A percentile compares a stretch with the other conserved stretches of the same genome.
Evolutionary conservation across 2,888 invertebrate species (phyloP).

Genomic region (Agrenia bidenticulata): DNA sequence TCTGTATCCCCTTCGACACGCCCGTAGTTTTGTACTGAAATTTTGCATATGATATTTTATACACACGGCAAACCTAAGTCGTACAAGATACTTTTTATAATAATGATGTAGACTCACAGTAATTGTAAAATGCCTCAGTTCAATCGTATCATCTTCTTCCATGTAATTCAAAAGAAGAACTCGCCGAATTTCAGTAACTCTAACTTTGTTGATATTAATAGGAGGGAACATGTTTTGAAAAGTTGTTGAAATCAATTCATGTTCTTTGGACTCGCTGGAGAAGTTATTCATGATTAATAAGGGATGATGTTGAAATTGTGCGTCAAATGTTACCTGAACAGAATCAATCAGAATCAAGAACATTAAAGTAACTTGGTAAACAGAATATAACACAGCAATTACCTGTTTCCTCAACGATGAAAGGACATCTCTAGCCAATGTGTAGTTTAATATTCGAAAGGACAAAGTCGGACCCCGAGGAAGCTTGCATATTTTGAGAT

Average conservation of each 20-base stretch:
- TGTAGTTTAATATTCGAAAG: slow-evolving; percentile 80
- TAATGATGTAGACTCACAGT: slow-evolving; percentile 57
- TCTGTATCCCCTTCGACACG: slow-evolving; percentile 85
- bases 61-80: too few species aligned
- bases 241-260: slow-evolving; percentile 80
- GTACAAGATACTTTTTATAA: neutral
- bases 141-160: slow-evolving; percentile 76
- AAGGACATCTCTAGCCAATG: slow-evolving; percentile 80
- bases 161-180: slow-evolving; percentile 91
- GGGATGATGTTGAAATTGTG: slow-evolving; percentile 84
- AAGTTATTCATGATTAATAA: slow-evolving; percentile 88
- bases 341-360: neutral
- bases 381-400: neutral
- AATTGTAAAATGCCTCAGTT: slow-evolving; percentile 93
- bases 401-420: slow-evolving; percentile 81
- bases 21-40: slow-evolving; percentile 69
- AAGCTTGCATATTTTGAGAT: slow-evolving; percentile 79
- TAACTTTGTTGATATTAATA: slow-evolving; percentile 89
- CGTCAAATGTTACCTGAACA: slow-evolving; percentile 64
- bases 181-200: slow-evolving; percentile 79
- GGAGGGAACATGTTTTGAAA: slow-evolving; percentile 99
- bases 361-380: neutral
- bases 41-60: too few species aligned
- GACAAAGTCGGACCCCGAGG: slow-evolving; percentile 92
- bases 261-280: slow-evolving; percentile 77